Evolutionary conservation across 2,113 vertebrate genomes (phyloP).

Genomic region (Muntiacus muntjak): DNA sequence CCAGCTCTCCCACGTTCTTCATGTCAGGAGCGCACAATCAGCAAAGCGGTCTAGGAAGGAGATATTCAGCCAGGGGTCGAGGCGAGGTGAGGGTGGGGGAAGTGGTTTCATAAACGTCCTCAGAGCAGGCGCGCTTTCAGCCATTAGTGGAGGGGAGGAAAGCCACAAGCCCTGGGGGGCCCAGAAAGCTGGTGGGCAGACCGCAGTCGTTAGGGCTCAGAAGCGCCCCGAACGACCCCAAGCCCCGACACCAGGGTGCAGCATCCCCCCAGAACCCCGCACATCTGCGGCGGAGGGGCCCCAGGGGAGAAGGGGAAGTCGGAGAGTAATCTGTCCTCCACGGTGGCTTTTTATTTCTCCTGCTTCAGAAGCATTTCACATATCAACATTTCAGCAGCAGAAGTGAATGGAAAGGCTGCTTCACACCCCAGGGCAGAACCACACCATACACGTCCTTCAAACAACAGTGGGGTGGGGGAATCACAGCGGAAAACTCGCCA

Average conservation of each 20-base stretch:
- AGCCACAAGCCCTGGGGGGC: not conserved
- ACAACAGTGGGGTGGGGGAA: no score
- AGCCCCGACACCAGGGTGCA: not conserved
- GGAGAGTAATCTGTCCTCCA: not conserved
- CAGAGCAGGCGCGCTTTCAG: not conserved
- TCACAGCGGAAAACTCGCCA: not conserved
- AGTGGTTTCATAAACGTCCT: not conserved
- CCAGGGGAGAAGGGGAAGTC: not conserved
- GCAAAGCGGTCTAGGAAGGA: not conserved
- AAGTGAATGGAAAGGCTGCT: not conserved
- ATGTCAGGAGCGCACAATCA: fast-evolving
- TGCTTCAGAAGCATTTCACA: not conserved
- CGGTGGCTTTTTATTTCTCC: not conserved
- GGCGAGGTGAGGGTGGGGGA: not conserved
- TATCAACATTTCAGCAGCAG: not conserved
- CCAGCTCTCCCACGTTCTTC: not conserved
- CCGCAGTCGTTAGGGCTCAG: not conserved
- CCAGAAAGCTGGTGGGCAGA: not conserved
- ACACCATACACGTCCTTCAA: not conserved
- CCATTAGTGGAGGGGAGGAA: not conserved
- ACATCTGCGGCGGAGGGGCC: not conserved
- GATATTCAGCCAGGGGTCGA: not conserved
- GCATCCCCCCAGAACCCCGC: not conserved
- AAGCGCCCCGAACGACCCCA: not conserved
- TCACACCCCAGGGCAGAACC: not conserved